These are phyloP conservation scores for Thamnophis elegans DNA, from an alignment of 2,797 vertebrate species.

Conservation along the genomic window DNA sequence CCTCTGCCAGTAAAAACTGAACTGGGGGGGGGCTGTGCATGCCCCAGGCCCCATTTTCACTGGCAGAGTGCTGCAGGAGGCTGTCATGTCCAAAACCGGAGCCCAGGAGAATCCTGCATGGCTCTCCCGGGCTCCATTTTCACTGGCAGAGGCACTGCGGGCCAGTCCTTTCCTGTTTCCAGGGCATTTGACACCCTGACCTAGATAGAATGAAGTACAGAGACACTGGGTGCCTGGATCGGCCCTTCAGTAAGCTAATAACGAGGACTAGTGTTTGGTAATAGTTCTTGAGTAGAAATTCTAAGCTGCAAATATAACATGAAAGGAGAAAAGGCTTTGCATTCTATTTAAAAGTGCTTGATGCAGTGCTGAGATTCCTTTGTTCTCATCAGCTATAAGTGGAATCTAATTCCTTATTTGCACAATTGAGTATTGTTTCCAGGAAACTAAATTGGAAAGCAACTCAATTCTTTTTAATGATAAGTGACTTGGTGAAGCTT, in stretches of 20 bases:
- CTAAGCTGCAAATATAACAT: background rate
- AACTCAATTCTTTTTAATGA: background rate
- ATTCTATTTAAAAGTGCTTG: background rate
- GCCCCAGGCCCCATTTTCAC: too few species aligned
- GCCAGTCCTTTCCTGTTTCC: too few species aligned
- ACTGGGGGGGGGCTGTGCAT: too few species aligned
- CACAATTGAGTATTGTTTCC: background rate
- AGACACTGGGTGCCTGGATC: background rate
- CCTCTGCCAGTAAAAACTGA: too few species aligned
- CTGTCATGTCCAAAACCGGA: rapidly evolving
- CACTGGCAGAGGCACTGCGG: too few species aligned
- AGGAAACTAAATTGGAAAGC: background rate
- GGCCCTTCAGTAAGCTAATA: background rate
- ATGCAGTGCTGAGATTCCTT: background rate
- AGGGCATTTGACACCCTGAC: too few species aligned
- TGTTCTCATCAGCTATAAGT: background rate
- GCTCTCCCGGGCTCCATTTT: too few species aligned
- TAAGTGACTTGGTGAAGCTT: background rate
- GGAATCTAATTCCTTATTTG: background rate
- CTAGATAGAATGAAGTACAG: background rate
- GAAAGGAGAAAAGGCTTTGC: background rate
- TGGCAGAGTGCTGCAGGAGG: too few species aligned
- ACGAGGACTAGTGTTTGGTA: background rate
- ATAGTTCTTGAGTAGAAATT: background rate
- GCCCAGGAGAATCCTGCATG: too few species aligned